Base-by-base conservation (phyloP, 2,888 invertebrate genomes). In the Hecatera dysodea region DNA sequence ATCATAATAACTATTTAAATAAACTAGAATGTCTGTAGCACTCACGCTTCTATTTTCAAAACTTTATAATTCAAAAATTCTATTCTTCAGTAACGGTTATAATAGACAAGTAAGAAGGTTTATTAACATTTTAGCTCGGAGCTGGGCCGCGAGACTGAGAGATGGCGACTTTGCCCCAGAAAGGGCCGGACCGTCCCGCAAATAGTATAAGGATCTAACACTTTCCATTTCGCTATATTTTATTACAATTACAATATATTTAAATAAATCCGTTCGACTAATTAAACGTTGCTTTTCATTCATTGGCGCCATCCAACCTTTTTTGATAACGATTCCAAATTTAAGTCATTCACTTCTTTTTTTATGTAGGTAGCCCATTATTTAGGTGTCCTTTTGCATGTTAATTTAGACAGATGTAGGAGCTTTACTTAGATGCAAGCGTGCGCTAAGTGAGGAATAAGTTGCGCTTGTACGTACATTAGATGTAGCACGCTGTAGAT, bases 271-370 rank as follows among this genome's bases (percentile, higher is more conserved):
- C 89, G 85, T 94, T 92, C 86, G 86, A 92, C 83, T 90, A 87
- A 89, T 88, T 87, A 92, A 39, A 87, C 90, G 74, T 81, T 92
- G 95, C 94, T 95, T 95, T 95, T 95, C 95, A 95, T 95, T 95
- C 93, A 95, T 94, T 92, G 93, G 91, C 92, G 88, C 80, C 86
- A 86, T 89, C 64, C 88, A 89, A 87, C 88, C 87, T 87, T 84
- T n/a, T 88, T 88, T 82, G 85, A 81, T 75, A 82, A 73, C 73
- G 70, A 82, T 78, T 83, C 89, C 86, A 86, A 91, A 92, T 92
- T 90, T 87, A 72, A 84, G 95, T 95, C 95, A 95, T 96, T 96
- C 95, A 96, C 95, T 96, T 96, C 95, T 95, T 94, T 94, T 94
- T 87, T 87, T 81, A 85, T 81, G 78, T 83, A 84, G 78, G 84